Base-by-base conservation (phyloP, 2,797 vertebrate species). In the Fistularia tabacaria region DNA sequence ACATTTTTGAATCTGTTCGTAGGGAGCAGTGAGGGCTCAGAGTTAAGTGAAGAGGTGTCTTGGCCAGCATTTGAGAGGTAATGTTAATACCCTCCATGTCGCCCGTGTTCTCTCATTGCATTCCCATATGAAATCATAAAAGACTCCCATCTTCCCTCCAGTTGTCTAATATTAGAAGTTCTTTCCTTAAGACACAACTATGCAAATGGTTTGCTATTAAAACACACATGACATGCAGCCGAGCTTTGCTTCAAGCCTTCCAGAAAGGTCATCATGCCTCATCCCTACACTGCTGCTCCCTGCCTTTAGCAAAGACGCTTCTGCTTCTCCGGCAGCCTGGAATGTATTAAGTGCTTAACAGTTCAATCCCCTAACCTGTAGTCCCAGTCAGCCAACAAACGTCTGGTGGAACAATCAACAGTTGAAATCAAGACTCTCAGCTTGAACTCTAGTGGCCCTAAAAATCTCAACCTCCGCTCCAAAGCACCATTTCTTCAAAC, bases 41-140 rank as follows among this genome's bases (percentile, higher is more conserved):
- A 98, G 66, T 93, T 98, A 81, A 99, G 96, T 76, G 97, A 99
- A 76, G 97, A 99, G 72, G 94, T 95, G 76, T 96, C 97, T 0
- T 99, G 96, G 95, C 96, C 97, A 39, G 95, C 96, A 14, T 99
- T 99, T 87, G 96, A 99, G 89, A 99, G 97, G 97, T 98, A 15
- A 12, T 36, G 14, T 9, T 25, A 12, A 8, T 11, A 6, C 7
- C 5, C 14, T 53, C 10, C 7, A 38, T 49, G 42, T 68, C 59
- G 1, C 39, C 47, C 1, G 12, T 11, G 53, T 15, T 52, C 64
- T 57, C 56, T 39, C 55, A 63, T 73, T 50, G 55, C 48, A 65
- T 56, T 52, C 51, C 62, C 46, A 46, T 66, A 48, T 36, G 46
- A 59, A 46, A 54, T 66, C 54, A 51, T 64, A 12, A 64, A 68